These are phyloP conservation scores for Halocynthia aurantium DNA, from an alignment of 23 tunicate species.

Conservation along the genomic window DNA sequence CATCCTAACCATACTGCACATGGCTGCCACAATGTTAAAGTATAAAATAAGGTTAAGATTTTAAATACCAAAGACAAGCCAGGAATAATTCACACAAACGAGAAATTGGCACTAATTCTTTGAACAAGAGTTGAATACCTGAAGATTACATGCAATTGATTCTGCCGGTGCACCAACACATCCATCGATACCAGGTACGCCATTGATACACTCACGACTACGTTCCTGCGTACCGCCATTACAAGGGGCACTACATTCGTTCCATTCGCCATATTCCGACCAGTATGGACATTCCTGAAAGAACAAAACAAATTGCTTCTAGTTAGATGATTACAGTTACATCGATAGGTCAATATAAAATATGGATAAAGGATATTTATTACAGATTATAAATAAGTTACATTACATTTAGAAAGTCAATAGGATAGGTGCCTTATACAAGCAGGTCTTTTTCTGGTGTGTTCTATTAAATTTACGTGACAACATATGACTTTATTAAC, in stretches of 20 bases:
- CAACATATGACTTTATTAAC: too few species aligned
- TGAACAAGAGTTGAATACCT: conserved; percentile 9
- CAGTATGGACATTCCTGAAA: conserved; percentile 48
- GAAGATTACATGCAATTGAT: conserved; percentile 15
- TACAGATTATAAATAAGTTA: too few species aligned
- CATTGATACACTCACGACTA: conserved; percentile 6
- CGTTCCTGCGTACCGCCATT: conserved; percentile 25
- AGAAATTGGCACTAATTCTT: neutral
- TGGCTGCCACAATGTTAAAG: conserved; percentile 2
- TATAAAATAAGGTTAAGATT: too few species aligned
- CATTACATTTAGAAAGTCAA: too few species aligned
- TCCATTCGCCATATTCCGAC: conserved; percentile 32
- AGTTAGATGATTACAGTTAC: neutral
- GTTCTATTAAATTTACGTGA: too few species aligned
- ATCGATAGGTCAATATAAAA: too few species aligned
- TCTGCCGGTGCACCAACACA: neutral
- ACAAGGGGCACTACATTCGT: conserved; percentile 34
- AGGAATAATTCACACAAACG: neutral
- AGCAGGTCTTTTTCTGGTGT: too few species aligned
- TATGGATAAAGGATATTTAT: too few species aligned
- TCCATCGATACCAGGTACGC: conserved; percentile 12
- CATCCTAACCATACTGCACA: conserved; percentile 63
- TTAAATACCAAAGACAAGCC: too few species aligned
- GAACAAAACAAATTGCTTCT: neutral
- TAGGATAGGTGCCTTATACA: too few species aligned